Evolutionary conservation across 2,113 vertebrate genomes (phyloP).

Genomic region (Percopsis transmontana): DNA sequence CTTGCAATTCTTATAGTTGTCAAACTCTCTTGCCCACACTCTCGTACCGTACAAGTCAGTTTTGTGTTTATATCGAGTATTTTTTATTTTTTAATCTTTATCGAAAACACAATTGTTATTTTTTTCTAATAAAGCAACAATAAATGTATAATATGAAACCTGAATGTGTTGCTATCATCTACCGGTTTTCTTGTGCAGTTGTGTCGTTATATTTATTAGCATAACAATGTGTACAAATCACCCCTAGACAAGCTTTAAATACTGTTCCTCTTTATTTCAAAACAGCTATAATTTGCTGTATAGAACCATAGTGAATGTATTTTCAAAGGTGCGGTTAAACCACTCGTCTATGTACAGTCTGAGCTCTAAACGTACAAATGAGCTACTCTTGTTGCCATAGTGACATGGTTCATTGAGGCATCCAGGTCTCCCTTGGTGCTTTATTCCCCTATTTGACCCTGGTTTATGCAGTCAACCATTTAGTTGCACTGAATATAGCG

Average conservation of each 20-base stretch:
- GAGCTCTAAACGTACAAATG: slow-evolving; percentile 4
- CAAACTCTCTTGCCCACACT: slow-evolving; percentile 23
- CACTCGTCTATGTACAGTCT: neutral
- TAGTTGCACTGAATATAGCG: slow-evolving; percentile 23
- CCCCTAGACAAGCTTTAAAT: too few relatives aligned
- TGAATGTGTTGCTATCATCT: slow-evolving; percentile 6
- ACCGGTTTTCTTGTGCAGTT: slow-evolving; percentile 22
- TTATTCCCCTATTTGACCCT: slow-evolving; percentile 24
- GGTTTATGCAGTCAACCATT: slow-evolving; percentile 14
- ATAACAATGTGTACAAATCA: neutral
- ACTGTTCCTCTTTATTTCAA: neutral
- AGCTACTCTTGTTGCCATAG: slow-evolving; percentile 52
- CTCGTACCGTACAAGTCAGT: slow-evolving; percentile 16
- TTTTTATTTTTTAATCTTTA: slow-evolving; percentile 62
- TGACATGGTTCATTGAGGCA: slow-evolving; percentile 47
- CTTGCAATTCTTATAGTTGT: slow-evolving; percentile 25
- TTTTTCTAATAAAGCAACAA: slow-evolving; percentile 71
- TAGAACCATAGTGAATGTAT: neutral
- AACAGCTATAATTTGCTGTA: slow-evolving; percentile 21
- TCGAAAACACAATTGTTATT: slow-evolving; percentile 37
- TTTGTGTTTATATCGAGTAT: slow-evolving; percentile 23
- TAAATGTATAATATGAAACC: slow-evolving; percentile 63
- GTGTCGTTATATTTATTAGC: neutral
- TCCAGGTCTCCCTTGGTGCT: slow-evolving; percentile 33
- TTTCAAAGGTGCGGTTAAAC: neutral